Evolutionary conservation across 2,113 vertebrate species (phyloP).

Genomic region (Apteryx owenii): DNA sequence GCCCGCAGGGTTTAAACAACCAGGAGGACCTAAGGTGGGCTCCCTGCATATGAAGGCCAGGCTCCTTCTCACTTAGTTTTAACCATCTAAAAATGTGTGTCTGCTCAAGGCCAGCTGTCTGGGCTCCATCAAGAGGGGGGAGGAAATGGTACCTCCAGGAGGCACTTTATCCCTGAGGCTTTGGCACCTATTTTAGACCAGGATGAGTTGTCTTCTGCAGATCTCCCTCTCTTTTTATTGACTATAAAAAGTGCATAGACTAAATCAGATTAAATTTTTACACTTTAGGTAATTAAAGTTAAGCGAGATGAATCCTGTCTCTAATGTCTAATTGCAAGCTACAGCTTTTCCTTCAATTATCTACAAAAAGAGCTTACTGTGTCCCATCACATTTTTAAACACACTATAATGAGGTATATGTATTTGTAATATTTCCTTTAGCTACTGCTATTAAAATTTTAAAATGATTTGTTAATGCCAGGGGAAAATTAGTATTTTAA

Average conservation of each 20-base stretch:
- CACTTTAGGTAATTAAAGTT: neutral
- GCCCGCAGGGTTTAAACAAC: neutral
- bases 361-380: neutral
- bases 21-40: neutral
- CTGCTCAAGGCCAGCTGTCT: neutral
- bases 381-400: neutral
- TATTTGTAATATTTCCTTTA: neutral
- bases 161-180: neutral
- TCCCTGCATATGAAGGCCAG: neutral
- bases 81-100: neutral
- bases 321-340: neutral
- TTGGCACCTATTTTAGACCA: neutral
- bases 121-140: neutral
- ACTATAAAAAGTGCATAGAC: neutral
- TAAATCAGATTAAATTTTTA: slow-evolving; percentile 3
- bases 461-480: neutral
- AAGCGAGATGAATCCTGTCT: neutral
- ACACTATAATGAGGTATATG: neutral
- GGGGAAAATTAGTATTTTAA: neutral
- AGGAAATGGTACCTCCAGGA: neutral
- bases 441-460: neutral
- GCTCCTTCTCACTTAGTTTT: neutral
- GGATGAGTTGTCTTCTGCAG: neutral
- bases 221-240: neutral
- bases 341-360: neutral